phyloP scores from a whole-genome alignment of 2,888 invertebrate genomes.

The Congeria kusceri region DNA sequence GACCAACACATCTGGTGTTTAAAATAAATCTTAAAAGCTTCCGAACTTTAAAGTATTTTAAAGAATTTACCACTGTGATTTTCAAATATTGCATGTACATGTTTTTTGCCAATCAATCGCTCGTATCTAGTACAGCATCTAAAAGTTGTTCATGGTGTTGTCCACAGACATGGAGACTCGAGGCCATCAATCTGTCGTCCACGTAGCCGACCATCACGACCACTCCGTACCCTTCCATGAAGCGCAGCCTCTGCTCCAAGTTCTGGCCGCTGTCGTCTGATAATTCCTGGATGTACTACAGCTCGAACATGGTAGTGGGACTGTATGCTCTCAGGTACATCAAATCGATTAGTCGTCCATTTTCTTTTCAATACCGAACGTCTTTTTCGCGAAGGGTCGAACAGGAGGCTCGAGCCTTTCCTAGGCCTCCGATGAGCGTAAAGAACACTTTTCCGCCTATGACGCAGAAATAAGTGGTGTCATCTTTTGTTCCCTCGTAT shows the following conservation, averaged over 20 bases:
- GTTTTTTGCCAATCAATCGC: neutral
- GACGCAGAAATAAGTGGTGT: conserved; percentile 51
- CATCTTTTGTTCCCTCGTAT: conserved; percentile 56
- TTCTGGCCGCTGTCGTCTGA: neutral
- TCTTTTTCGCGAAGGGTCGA: neutral
- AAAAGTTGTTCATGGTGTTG: neutral
- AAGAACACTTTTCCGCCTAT: conserved; percentile 40
- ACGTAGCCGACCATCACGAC: neutral
- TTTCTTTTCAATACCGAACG: neutral
- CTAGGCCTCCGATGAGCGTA: conserved; percentile 37
- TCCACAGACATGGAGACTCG: neutral
- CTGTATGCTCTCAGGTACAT: neutral
- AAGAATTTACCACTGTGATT: no score
- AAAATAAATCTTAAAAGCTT: no score
- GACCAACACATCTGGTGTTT: no score
- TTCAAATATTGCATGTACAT: no score
- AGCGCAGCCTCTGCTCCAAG: neutral
- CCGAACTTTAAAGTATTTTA: no score
- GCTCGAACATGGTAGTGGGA: neutral
- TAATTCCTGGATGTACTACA: neutral
- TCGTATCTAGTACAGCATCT: neutral
- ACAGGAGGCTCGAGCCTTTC: neutral
- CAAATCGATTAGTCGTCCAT: neutral
- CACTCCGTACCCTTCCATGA: neutral
- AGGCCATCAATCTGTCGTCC: neutral